These are phyloP conservation scores for Trichoplusia ni DNA, from an alignment of 1,140 invertebrate genomes.

Conservation along the genomic window DNA sequence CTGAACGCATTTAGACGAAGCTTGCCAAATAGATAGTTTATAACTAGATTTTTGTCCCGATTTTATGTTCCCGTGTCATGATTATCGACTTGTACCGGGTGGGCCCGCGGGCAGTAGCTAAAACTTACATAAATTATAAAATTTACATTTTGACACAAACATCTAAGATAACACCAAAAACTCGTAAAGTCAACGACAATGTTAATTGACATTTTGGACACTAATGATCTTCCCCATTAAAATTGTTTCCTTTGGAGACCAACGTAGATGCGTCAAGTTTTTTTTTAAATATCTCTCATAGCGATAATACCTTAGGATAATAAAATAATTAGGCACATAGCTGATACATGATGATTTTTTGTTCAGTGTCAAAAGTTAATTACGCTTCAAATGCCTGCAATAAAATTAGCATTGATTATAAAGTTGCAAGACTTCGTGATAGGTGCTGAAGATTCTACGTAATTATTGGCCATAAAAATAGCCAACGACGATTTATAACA, in stretches of 20 bases:
- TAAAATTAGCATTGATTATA: background rate
- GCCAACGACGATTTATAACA: no score
- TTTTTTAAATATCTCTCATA: background rate
- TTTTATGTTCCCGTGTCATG: no score
- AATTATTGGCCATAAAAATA: conserved; percentile 11
- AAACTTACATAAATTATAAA: no score
- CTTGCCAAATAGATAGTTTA: no score
- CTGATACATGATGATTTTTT: background rate
- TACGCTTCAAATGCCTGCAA: background rate
- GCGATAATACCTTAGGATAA: background rate
- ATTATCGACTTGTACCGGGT: no score
- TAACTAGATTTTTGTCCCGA: no score
- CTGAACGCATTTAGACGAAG: no score
- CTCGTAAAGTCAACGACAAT: background rate
- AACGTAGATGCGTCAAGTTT: background rate
- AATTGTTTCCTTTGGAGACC: background rate
- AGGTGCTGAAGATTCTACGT: background rate
- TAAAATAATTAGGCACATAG: background rate
- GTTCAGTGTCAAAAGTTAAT: conserved; percentile 3
- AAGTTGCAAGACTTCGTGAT: background rate
- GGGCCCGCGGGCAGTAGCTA: no score
- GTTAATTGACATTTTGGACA: conserved; percentile 2
- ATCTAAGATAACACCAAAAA: background rate
- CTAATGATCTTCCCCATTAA: conserved; percentile 10
- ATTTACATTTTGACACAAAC: no score